These are phyloP conservation scores for Varecia variegata DNA, from an alignment of 2,797 vertebrate species.

Conservation along the genomic window DNA sequence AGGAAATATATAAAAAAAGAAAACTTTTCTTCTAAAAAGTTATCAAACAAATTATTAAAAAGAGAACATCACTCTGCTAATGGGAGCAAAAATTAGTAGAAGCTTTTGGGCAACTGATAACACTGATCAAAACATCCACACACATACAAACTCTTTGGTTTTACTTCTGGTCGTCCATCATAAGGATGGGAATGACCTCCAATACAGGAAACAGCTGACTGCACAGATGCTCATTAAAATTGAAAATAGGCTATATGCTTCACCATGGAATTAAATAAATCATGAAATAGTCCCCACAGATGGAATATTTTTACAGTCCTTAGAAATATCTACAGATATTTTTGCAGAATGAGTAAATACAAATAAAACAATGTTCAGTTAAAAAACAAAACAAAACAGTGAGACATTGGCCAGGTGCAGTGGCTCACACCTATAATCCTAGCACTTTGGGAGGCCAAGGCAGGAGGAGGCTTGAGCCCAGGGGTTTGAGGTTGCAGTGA, in stretches of 20 bases:
- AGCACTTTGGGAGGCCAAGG: neutral
- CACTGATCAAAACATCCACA: neutral
- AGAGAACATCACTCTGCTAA: neutral
- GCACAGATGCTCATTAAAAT: neutral
- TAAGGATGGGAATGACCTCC: neutral
- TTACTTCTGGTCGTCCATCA: neutral
- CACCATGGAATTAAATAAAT: neutral
- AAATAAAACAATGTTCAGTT: neutral
- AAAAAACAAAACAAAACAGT: neutral
- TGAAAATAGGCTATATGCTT: neutral
- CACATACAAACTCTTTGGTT: neutral
- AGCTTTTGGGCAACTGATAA: neutral
- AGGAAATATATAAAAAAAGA: neutral
- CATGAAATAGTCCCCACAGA: neutral
- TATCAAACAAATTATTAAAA: neutral
- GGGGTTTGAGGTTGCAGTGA: neutral
- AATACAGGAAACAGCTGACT: neutral
- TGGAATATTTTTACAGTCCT: neutral
- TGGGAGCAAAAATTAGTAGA: neutral
- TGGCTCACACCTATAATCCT: no score
- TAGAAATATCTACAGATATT: neutral
- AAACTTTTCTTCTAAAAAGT: slow-evolving; percentile 1
- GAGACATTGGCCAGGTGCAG: neutral
- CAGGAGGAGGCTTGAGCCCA: neutral
- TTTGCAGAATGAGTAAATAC: neutral